These are phyloP conservation scores for Sandelia bainsii DNA, from an alignment of 2,797 vertebrate species.

Conservation along the genomic window DNA sequence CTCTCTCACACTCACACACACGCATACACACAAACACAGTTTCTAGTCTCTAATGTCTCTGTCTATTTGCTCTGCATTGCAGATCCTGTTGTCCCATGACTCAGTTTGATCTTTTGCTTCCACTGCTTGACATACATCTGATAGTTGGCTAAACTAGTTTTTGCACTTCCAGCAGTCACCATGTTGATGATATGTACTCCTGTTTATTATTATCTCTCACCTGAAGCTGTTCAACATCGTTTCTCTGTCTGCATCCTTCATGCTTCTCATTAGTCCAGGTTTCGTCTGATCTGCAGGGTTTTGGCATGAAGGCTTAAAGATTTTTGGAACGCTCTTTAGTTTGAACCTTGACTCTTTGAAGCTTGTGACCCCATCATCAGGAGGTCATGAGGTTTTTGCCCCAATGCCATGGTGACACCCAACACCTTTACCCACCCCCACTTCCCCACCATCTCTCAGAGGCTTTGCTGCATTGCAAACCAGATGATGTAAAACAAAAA, in stretches of 20 bases:
- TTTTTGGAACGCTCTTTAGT: conserved; percentile 35
- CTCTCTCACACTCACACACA: conserved; percentile 14
- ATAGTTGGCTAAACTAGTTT: conserved; percentile 42
- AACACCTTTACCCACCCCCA: conserved; percentile 47
- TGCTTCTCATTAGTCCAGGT: conserved; percentile 43
- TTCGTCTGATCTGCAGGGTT: conserved; percentile 33
- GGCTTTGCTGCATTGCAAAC: conserved; percentile 16
- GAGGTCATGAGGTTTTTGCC: conserved; percentile 71
- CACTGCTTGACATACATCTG: conserved; percentile 34
- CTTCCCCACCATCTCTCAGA: conserved; percentile 10
- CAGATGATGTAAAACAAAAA: conserved; percentile 24
- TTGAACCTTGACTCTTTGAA: conserved; percentile 71
- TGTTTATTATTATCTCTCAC: neutral
- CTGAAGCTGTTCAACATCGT: neutral
- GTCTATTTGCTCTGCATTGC: conserved; percentile 35
- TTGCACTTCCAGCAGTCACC: conserved; percentile 18
- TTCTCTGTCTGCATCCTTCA: conserved; percentile 9
- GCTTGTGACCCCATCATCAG: conserved; percentile 67
- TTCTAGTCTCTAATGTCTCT: conserved; percentile 51
- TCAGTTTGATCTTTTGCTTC: conserved; percentile 17
- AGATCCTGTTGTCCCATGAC: conserved; percentile 34
- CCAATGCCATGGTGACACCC: conserved; percentile 69
- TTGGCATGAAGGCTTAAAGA: conserved; percentile 37
- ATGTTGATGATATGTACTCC: neutral
- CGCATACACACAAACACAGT: conserved; percentile 1